A percentile compares a stretch with the other conserved stretches of the same genome.
Evolutionary conservation across 2,113 vertebrate species (phyloP).

Genomic region (Pterophyllum scalare): DNA sequence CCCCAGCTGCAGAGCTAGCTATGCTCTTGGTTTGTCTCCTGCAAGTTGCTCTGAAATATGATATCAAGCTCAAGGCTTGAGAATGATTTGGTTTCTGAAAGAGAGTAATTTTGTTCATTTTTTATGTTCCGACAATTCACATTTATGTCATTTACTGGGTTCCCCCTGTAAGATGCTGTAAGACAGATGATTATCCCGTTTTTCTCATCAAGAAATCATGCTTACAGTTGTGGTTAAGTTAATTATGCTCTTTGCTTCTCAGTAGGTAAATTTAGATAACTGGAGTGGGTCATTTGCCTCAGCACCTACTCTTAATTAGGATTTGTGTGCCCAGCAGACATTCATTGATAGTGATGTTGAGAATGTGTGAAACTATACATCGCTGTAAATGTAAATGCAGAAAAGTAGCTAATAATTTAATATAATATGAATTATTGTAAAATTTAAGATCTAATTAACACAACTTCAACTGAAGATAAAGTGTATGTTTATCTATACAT

Average conservation of each 20-base stretch:
- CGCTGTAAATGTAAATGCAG: background rate
- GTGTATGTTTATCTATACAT: too few species aligned
- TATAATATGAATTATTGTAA: background rate
- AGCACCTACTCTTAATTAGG: constrained; percentile 31
- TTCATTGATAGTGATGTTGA: too few species aligned
- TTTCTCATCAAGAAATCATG: constrained; percentile 11
- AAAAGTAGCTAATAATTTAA: background rate
- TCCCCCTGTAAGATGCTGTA: background rate
- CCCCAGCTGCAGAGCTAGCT: background rate
- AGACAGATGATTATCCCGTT: constrained; percentile 12
- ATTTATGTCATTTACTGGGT: background rate
- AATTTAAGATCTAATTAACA: too few species aligned
- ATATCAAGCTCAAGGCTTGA: background rate
- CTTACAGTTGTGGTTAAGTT: constrained; percentile 17
- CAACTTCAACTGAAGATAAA: too few species aligned
- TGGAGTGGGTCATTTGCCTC: constrained; percentile 26
- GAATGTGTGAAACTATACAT: constrained; percentile 2
- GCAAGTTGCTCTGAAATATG: background rate
- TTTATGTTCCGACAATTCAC: background rate
- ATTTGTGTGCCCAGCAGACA: constrained; percentile 19
- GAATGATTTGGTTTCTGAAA: background rate
- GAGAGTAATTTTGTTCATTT: background rate
- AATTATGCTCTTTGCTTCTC: constrained; percentile 13
- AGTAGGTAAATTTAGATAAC: constrained; percentile 44
- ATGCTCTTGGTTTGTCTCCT: background rate